Evolutionary conservation across 2,888 invertebrate species (phyloP), one percentile per base, ranked within the genome.

Genomic region (Colostygia pectinataria): DNA sequence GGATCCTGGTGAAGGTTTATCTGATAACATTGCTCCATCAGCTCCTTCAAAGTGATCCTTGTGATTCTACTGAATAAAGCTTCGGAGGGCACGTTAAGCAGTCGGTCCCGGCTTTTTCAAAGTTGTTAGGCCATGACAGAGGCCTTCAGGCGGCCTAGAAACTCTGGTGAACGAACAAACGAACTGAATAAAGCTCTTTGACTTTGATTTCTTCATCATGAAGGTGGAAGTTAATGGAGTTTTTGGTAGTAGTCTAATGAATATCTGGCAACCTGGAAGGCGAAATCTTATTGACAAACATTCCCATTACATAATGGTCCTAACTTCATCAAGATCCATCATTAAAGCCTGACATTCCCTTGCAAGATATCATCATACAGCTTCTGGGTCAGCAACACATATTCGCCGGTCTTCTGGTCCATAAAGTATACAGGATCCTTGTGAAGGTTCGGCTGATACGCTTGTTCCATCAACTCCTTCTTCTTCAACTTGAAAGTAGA

Each of bases 181-280:
- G n/a, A n/a, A n/a, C n/a, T n/a, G n/a, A n/a, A n/a, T n/a, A n/a
- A n/a, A n/a, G n/a, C n/a, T n/a, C n/a, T n/a, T n/a, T n/a, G n/a
- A n/a, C n/a, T n/a, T n/a, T n/a, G n/a, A n/a, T n/a, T 99, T 99
- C 75, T 96, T 96, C 60, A 99, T 81, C 84, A 99, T 99, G 76
- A 96, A 99, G 0, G 99, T 99, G 39, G 94, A 93, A 1, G 96
- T 96, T 32, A 95, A 79, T 0, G 97, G 97, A 6, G 98, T 92
- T 59, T 93, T 90, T 7, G 93, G 89, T 44, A 97, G 87, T 8
- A 45, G 87, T 42, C 98, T 91, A 9, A 99, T 73, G 83, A 99
- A 99, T 0, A 98, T 15, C 4, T 15, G 15, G 15, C 15, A 15
- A 15, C n/a, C n/a, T n/a, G n/a, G n/a, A n/a, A n/a, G n/a, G n/a